phyloP scores from a whole-genome alignment of 1,140 invertebrate species.

The Eubasilissa regina region DNA sequence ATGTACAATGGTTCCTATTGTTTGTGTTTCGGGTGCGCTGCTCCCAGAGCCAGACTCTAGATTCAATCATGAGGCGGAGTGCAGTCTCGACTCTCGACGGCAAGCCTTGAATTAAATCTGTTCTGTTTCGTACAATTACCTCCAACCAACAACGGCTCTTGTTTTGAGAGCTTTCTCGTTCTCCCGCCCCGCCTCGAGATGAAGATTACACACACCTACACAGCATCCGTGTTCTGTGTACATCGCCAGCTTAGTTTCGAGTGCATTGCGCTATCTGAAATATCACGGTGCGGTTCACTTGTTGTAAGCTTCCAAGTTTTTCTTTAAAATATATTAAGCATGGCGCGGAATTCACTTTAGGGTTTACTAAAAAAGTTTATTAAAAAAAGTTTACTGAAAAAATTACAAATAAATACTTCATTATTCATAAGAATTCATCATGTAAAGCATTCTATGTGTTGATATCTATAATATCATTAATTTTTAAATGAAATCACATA shows the following conservation, averaged over 20 bases:
- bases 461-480: no score
- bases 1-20: constrained; percentile 16
- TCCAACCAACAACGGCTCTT: constrained; percentile 23
- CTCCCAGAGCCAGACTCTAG: background rate
- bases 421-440: no score
- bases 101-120: constrained; percentile 35
- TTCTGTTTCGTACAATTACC: constrained; percentile 35
- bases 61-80: background rate
- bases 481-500: no score
- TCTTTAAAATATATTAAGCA: no score
- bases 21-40: constrained; percentile 6
- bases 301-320: background rate
- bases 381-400: no score
- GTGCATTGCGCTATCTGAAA: background rate
- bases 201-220: constrained; percentile 13
- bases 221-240: background rate
- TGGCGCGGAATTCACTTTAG: no score
- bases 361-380: no score
- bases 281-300: background rate
- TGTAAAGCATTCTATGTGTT: no score
- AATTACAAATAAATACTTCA: no score
- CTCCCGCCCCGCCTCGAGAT: background rate
- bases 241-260: background rate
- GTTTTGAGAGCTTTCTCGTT: constrained; percentile 16
- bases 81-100: constrained; percentile 21